phyloP scores from a whole-genome alignment of 2,888 invertebrate genomes.

The Cerastoderma edule region DNA sequence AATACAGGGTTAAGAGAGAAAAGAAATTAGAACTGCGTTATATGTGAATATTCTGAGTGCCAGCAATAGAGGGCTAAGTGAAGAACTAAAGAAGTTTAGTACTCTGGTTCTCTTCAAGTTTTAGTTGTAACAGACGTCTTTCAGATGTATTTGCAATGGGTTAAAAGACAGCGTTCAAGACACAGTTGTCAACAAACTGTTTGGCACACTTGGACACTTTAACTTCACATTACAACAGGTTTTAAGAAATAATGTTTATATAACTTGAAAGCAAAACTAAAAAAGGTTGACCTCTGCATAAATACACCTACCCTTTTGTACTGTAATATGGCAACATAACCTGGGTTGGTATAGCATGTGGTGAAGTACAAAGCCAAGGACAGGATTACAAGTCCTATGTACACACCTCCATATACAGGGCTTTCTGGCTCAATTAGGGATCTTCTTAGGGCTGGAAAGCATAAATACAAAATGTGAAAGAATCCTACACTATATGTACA shows the following conservation, averaged over 20 bases:
- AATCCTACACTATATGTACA: not conserved
- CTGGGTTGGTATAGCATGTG: constrained; percentile 79
- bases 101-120: too few species aligned
- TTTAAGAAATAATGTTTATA: not conserved
- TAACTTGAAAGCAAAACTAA: not conserved
- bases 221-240: not conserved
- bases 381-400: constrained; percentile 64
- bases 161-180: too few species aligned
- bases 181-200: not conserved
- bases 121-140: too few species aligned
- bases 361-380: constrained; percentile 76
- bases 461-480: constrained; percentile 9
- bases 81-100: too few species aligned
- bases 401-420: constrained; percentile 70
- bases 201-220: not conserved
- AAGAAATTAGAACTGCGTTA: too few species aligned
- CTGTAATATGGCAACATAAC: constrained; percentile 69
- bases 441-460: constrained; percentile 66
- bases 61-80: too few species aligned
- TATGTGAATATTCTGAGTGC: too few species aligned
- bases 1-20: too few species aligned
- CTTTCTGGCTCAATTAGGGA: constrained; percentile 67
- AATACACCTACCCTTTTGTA: constrained; percentile 32
- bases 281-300: not conserved
- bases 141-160: too few species aligned